These are phyloP conservation scores for Triplophysa yarkandensis DNA, from an alignment of 2,797 vertebrate species.

Conservation along the genomic window DNA sequence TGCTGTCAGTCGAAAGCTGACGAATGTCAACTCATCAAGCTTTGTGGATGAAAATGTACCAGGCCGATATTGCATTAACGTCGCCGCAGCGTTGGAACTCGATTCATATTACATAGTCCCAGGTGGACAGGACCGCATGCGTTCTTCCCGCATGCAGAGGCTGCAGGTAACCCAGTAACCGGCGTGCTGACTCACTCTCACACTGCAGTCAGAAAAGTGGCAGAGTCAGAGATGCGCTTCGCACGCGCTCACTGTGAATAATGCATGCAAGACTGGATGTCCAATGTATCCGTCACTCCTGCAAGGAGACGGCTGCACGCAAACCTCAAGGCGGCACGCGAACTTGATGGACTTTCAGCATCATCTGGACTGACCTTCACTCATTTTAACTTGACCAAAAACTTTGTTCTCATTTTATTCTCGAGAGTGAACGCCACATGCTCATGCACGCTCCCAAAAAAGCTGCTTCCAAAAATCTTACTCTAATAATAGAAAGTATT, in stretches of 20 bases:
- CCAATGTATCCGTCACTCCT: conserved; percentile 60
- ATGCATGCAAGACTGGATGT: conserved; percentile 68
- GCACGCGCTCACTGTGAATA: conserved; percentile 66
- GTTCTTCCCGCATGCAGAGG: background rate
- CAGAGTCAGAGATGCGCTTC: conserved; percentile 67
- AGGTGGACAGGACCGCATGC: background rate
- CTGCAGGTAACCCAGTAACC: conserved; percentile 61
- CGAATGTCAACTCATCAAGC: background rate
- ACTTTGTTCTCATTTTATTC: background rate
- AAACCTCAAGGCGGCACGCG: background rate
- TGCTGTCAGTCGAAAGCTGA: background rate
- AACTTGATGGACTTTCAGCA: background rate
- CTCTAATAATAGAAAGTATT: conserved; percentile 38
- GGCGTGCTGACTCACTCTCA: conserved; percentile 52
- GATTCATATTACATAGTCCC: background rate
- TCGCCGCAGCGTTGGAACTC: background rate
- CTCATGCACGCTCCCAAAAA: background rate
- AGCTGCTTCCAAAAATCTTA: background rate
- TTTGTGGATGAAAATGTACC: background rate
- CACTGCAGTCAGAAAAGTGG: conserved; percentile 68
- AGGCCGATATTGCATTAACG: background rate
- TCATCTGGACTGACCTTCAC: background rate
- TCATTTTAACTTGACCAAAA: background rate
- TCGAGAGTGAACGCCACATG: background rate
- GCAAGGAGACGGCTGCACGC: conserved; percentile 20